Percentiles rank a stretch among this genome's conserved stretches.
These are phyloP conservation scores for Ichneumoninae sp. DNA, from an alignment of 2,888 invertebrate genomes.

Conservation along the genomic window DNA sequence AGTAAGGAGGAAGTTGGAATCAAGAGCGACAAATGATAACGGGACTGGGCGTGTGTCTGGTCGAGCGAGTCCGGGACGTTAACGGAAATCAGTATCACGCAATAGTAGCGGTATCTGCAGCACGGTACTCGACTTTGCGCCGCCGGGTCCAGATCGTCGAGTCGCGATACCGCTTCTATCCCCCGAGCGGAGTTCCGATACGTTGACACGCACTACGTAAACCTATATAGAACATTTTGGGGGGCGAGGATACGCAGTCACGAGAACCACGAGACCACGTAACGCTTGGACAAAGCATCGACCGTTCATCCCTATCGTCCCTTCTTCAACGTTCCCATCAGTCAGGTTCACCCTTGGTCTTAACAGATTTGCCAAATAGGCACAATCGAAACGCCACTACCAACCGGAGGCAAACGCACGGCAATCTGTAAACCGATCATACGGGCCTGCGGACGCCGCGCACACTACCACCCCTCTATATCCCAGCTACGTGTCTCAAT, in stretches of 20 bases:
- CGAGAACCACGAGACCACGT: constrained; percentile 42
- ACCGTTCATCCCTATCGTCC: constrained; percentile 63
- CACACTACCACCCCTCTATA: constrained; percentile 39
- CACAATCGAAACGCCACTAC: constrained; percentile 56
- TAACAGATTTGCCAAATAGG: constrained; percentile 66
- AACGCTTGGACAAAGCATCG: constrained; percentile 31
- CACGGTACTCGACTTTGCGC: constrained; percentile 10
- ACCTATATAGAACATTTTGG: constrained; percentile 14
- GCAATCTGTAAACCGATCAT: constrained; percentile 82
- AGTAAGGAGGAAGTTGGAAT: constrained; percentile 50
- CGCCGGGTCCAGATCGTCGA: constrained; percentile 44
- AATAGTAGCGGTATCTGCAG: constrained; percentile 39
- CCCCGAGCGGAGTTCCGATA: constrained; percentile 47
- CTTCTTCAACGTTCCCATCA: constrained; percentile 64
- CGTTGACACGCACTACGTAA: constrained; percentile 38
- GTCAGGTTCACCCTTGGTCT: constrained; percentile 63
- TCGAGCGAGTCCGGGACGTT: constrained; percentile 25
- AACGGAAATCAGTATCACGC: constrained; percentile 57
- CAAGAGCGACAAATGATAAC: constrained; percentile 62
- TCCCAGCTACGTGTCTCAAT: constrained; percentile 42
- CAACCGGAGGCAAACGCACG: constrained; percentile 63
- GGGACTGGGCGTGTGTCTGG: constrained; percentile 27
- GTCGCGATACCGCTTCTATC: constrained; percentile 57
- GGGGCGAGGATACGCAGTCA: constrained; percentile 32
- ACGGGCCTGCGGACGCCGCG: constrained; percentile 72